These are phyloP conservation scores for Elanoides forficatus DNA, from an alignment of 2,113 vertebrate species.

Conservation along the genomic window DNA sequence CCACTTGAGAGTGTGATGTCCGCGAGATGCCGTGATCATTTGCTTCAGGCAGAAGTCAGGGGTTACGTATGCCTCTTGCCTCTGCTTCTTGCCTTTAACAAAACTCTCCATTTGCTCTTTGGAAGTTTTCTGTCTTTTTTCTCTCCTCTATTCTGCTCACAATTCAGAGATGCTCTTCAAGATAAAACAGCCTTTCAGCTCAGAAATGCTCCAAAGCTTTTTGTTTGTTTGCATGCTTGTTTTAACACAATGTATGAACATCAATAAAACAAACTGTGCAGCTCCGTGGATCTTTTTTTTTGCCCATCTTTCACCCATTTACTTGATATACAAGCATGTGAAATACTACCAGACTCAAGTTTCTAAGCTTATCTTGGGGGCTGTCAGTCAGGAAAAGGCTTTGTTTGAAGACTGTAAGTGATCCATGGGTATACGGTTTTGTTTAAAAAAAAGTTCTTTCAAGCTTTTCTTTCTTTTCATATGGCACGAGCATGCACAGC, in stretches of 20 bases:
- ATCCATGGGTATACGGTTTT: constrained; percentile 31
- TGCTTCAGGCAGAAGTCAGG: not conserved
- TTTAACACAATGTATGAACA: constrained; percentile 49
- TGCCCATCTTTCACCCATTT: constrained; percentile 36
- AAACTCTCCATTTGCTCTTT: not conserved
- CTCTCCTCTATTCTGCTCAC: not conserved
- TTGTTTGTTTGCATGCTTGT: constrained; percentile 18
- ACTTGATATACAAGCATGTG: constrained; percentile 10
- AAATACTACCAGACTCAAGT: constrained; percentile 53
- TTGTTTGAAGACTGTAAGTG: constrained; percentile 61
- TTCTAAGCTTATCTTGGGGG: constrained; percentile 50
- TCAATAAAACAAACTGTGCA: constrained; percentile 49
- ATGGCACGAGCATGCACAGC: not conserved
- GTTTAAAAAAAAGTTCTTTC: not conserved
- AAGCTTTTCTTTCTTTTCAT: constrained; percentile 51
- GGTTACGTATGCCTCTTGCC: not conserved
- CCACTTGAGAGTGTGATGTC: not conserved
- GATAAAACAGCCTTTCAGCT: constrained; percentile 46
- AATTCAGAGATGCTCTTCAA: constrained; percentile 27
- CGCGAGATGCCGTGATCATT: not conserved
- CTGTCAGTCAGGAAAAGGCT: constrained; percentile 42
- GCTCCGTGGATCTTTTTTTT: not conserved
- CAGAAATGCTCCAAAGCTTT: constrained; percentile 28
- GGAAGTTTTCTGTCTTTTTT: not conserved
- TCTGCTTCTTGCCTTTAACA: not conserved